Conservation (phyloP, 2,888 invertebrate species). For the Eurytoma californica region DNA sequence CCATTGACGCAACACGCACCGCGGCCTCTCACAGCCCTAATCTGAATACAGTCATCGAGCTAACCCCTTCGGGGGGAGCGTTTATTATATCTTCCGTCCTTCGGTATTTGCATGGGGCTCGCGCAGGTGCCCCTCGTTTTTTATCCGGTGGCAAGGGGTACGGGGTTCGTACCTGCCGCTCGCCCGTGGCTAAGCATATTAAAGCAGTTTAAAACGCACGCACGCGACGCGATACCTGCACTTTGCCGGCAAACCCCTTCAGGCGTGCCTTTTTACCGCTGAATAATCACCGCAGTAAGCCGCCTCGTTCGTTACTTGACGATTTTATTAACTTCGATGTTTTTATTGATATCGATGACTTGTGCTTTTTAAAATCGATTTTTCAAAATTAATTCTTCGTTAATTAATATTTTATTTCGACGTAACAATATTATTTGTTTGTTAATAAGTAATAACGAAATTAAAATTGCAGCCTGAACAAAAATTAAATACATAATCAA, state of each 20-base stretch:
- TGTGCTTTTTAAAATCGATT: no score
- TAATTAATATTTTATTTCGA: no score
- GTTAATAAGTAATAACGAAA: no score
- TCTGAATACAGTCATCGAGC: constrained; percentile 67
- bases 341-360: background rate
- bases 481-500: no score
- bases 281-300: constrained; percentile 16
- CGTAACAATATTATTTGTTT: no score
- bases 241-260: background rate
- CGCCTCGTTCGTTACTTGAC: background rate
- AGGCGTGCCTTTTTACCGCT: constrained; percentile 11
- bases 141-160: constrained; percentile 45
- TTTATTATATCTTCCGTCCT: constrained; percentile 5
- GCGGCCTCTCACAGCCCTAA: constrained; percentile 61
- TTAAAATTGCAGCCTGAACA: no score
- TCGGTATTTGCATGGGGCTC: constrained; percentile 67
- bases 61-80: constrained; percentile 63
- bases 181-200: constrained; percentile 45
- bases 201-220: constrained; percentile 39
- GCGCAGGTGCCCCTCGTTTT: constrained; percentile 66
- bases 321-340: background rate
- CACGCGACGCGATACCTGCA: background rate
- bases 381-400: no score
- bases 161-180: background rate
- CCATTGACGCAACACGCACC: constrained; percentile 25